Conservation (phyloP, 2,888 invertebrate species). For the Pediacus dermestoides region DNA sequence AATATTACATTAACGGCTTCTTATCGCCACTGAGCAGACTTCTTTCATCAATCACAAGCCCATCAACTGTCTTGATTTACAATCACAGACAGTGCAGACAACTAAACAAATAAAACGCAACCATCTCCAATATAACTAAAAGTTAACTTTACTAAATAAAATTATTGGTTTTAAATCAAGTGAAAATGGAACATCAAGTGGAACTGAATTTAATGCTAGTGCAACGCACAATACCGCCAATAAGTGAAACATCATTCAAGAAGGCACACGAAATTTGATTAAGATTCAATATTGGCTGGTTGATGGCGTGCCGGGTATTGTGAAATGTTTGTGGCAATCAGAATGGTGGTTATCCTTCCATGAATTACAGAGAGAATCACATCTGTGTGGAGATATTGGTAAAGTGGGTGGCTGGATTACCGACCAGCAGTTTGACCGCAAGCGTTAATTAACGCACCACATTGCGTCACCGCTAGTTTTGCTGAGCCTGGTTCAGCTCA, state of each 20-base stretch:
- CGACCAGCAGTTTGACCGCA: slow-evolving; percentile 29
- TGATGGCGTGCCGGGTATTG: too few relatives aligned
- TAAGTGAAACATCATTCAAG: too few relatives aligned
- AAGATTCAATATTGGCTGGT: too few relatives aligned
- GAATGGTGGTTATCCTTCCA: too few relatives aligned
- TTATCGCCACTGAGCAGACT: slow-evolving; percentile 39
- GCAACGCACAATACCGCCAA: too few relatives aligned
- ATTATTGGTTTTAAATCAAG: too few relatives aligned
- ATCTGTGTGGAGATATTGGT: slow-evolving; percentile 28
- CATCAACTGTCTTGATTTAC: slow-evolving; percentile 32
- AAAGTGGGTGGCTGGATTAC: slow-evolving; percentile 33
- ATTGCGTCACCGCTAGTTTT: slow-evolving; percentile 15
- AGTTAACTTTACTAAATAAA: too few relatives aligned
- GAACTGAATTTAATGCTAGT: too few relatives aligned
- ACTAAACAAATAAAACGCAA: slow-evolving; percentile 32
- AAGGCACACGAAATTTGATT: too few relatives aligned
- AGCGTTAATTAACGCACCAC: slow-evolving; percentile 32
- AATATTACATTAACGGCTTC: slow-evolving; percentile 35
- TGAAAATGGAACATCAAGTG: too few relatives aligned
- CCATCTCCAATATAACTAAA: slow-evolving; percentile 8
- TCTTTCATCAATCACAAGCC: slow-evolving; percentile 43
- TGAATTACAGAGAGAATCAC: too few relatives aligned
- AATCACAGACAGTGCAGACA: slow-evolving; percentile 23
- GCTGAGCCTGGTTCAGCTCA: not conserved
- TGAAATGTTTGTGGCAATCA: too few relatives aligned